Conservation (phyloP, 2,888 invertebrate species). For the Meloe dianella region DNA sequence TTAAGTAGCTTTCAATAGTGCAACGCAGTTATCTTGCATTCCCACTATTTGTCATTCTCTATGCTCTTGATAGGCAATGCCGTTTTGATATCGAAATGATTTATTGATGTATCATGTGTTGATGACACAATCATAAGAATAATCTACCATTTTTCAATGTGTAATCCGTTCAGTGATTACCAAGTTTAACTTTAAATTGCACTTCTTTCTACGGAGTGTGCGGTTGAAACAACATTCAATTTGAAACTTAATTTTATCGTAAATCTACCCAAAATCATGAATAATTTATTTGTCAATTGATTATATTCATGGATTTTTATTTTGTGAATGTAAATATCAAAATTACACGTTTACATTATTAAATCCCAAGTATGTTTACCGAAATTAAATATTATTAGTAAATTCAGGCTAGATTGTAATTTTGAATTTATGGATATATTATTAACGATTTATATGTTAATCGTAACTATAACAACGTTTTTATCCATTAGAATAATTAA, state of each 20-base stretch:
- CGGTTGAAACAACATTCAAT: no score
- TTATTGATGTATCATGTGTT: background rate
- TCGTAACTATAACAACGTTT: slow-evolving; percentile 10
- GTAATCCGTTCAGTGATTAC: no score
- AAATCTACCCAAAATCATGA: no score
- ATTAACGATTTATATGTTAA: slow-evolving; percentile 8
- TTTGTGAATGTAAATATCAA: slow-evolving; percentile 21
- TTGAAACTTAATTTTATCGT: no score
- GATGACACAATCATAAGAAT: no score
- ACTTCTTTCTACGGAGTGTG: no score
- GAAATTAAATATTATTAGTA: slow-evolving; percentile 19
- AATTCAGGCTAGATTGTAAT: slow-evolving; percentile 13
- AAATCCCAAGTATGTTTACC: slow-evolving; percentile 25
- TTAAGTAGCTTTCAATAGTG: no score
- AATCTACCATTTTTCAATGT: no score
- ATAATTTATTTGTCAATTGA: no score
- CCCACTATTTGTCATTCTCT: background rate
- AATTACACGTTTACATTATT: slow-evolving; percentile 23
- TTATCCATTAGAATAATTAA: slow-evolving; percentile 6
- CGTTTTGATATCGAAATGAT: background rate
- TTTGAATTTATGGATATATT: background rate
- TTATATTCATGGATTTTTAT: no score
- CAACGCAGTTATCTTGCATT: background rate
- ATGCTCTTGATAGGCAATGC: background rate
- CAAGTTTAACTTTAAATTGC: no score